Conservation (phyloP, 1,140 invertebrate species). For the Teleopsis dalmanni region DNA sequence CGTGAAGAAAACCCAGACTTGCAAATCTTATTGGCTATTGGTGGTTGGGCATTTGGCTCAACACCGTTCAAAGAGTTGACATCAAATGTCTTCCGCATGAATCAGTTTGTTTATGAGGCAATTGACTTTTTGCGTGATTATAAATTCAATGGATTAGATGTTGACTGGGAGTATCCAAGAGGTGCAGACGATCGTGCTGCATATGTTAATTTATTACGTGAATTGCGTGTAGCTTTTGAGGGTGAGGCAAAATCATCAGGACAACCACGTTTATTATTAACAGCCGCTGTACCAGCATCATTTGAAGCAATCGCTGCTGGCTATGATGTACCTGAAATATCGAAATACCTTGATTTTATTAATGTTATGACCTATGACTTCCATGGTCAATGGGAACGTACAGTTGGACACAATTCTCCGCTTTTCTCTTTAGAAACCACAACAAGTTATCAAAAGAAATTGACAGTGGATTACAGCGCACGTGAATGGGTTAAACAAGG, state of each 20-base stretch:
- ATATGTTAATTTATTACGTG: constrained; percentile 68
- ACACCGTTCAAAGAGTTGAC: constrained; percentile 89
- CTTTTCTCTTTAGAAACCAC: constrained; percentile 82
- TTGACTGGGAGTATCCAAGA: constrained; percentile 95
- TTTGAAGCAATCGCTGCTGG: constrained; percentile 88
- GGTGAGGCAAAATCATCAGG: constrained; percentile 75
- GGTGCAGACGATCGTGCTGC: constrained; percentile 76
- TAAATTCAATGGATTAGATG: constrained; percentile 85
- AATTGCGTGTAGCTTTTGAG: constrained; percentile 81
- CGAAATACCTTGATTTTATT: constrained; percentile 88
- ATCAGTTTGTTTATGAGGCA: constrained; percentile 89
- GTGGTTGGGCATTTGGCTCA: constrained; percentile 90
- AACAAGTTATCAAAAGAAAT: constrained; percentile 81
- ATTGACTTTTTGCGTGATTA: constrained; percentile 87
- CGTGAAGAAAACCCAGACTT: constrained; percentile 84
- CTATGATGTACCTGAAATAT: constrained; percentile 90
- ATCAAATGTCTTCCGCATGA: constrained; percentile 84
- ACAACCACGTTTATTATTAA: constrained; percentile 71
- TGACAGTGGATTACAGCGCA: constrained; percentile 85
- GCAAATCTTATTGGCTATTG: constrained; percentile 85
- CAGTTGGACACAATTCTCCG: constrained; percentile 87
- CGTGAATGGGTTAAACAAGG: constrained; percentile 90
- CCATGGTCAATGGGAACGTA: constrained; percentile 87
- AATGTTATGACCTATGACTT: constrained; percentile 95
- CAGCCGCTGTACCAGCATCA: constrained; percentile 84